Evolutionary conservation across 2,113 vertebrate species (phyloP), one percentile per base, ranked within the genome.

Genomic region (Oryzias celebensis): DNA sequence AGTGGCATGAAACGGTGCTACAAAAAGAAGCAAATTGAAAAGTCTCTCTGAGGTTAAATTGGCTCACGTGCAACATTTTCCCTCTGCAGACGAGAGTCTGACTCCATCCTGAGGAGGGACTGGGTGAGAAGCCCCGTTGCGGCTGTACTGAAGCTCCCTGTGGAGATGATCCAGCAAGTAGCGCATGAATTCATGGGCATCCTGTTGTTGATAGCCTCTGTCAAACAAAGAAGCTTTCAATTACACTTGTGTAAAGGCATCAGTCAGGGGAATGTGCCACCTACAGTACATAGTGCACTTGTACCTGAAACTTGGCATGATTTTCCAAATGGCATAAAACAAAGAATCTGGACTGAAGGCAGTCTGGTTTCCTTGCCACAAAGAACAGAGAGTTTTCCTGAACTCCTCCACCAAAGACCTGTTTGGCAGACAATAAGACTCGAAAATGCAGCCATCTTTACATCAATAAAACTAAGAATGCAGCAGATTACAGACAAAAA

Each of bases 281-380:
- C 36, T 36, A 10, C 31, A 36, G 31, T 6, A 36, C 10, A 36
- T 10, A 8, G 36, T 10, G 36, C 8, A 12, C 36, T 36, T 28
- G 76, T 92, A 98, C 97, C 97, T 96, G 89, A 99, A 99, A 90
- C 96, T 98, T 61, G 97, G 97, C 97, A 99, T 99, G 84, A 99
- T 96, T 92, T 98, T 99, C 97, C 97, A 99, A 84, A 99, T 91
- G 56, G 98, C 94, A 0, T 99, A 99, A 87, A 99, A 99, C 51
- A 99, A 86, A 48, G 97, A 96, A 71, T 99, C 97, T 10, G 97
- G 96, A 80, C 96, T 98, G 88, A 98, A 98, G 13, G 97, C 96
- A 0, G 94, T 94, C 87, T 95, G 96, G 85, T 84, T 97, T 55
- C 96, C 97, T 85, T 98, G 97, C 97, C 96, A 98, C 68, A 98